Evolutionary conservation across 1,140 invertebrate genomes (phyloP), one percentile per base, ranked within the genome.

Genomic region (Lordiphosa stackelbergi): DNA sequence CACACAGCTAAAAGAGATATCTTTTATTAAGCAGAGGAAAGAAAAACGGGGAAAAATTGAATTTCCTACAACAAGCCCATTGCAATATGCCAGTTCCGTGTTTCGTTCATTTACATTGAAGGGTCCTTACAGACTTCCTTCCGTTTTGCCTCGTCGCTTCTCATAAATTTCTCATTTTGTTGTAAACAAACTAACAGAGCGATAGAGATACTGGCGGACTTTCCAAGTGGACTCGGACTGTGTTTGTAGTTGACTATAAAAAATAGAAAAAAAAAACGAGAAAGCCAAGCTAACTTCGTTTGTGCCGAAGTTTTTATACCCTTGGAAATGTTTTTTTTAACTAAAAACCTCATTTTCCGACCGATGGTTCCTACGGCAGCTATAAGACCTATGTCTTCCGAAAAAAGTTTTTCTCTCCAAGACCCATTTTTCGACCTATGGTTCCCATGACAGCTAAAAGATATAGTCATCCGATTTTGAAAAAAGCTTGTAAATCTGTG

Each of bases 51-150:
- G 5, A 24, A 46, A 46, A 53, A 58, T 63, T 56, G 19, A 47
- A 62, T 37, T 57, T 37, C 31, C 31, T 19, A 61, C 53, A 55
- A 42, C 43, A 36, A 46, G 13, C 28, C 52, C 65, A 79, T 69
- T 78, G 73, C 74, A 78, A 73, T 78, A 78, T 66, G 73, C 74
- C 70, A 79, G 68, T 66, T 73, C 65, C 69, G 73, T 56, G 69
- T 57, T 66, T 70, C 58, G 35, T 60, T 78, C 65, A 40, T 66
- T 59, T 65, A 58, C 60, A 63, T 78, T 74, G 66, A 78, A 78
- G 70, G 57, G 66, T 75, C 74, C 53, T 81, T 81, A 79, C 60
- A 66, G 57, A 55, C 70, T 59, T 73, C 56, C 73, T 78, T 77
- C 73, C 59, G 53, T 55, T 40, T 56, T 37, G 42, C n/a, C 47